A percentile compares a stretch with the other conserved stretches of the same genome.
These are phyloP conservation scores for Pungitius pungitius DNA, from an alignment of 2,113 vertebrate species.

Conservation along the genomic window DNA sequence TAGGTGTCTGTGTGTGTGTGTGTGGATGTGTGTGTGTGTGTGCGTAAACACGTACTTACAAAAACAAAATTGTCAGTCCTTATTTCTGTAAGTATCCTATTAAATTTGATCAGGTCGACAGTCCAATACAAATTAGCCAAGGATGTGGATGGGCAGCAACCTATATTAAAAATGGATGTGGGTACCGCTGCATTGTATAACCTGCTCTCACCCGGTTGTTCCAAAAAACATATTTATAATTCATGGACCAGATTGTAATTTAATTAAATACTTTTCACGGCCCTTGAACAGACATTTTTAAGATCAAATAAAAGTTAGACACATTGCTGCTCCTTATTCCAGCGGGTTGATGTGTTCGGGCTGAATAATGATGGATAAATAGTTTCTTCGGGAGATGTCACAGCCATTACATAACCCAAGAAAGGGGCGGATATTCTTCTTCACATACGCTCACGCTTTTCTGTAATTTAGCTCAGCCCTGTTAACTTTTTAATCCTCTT, in stretches of 20 bases:
- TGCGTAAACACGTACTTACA: neutral
- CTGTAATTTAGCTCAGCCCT: slow-evolving; percentile 6
- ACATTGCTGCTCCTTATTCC: neutral
- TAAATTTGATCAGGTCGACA: slow-evolving; percentile 7
- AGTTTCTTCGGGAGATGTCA: slow-evolving; percentile 33
- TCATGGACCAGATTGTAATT: neutral
- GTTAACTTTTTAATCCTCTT: neutral
- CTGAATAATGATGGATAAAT: slow-evolving; percentile 34
- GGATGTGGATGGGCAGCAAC: neutral
- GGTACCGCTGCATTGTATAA: neutral
- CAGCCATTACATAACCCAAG: slow-evolving; percentile 41
- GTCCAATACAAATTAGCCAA: neutral
- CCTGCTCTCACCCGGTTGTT: neutral
- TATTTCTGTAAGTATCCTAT: neutral
- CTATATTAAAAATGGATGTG: neutral
- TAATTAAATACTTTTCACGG: neutral
- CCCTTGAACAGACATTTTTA: slow-evolving; percentile 13
- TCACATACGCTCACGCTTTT: neutral
- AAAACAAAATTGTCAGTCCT: neutral
- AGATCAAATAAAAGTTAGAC: slow-evolving; percentile 22
- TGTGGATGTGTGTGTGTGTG: neutral
- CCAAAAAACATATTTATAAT: neutral
- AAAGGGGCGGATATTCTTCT: slow-evolving; percentile 14
- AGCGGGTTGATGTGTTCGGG: slow-evolving; percentile 35
- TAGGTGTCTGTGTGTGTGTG: neutral